These are phyloP conservation scores for Scortum barcoo DNA, from an alignment of 2,113 vertebrate genomes.

Conservation along the genomic window DNA sequence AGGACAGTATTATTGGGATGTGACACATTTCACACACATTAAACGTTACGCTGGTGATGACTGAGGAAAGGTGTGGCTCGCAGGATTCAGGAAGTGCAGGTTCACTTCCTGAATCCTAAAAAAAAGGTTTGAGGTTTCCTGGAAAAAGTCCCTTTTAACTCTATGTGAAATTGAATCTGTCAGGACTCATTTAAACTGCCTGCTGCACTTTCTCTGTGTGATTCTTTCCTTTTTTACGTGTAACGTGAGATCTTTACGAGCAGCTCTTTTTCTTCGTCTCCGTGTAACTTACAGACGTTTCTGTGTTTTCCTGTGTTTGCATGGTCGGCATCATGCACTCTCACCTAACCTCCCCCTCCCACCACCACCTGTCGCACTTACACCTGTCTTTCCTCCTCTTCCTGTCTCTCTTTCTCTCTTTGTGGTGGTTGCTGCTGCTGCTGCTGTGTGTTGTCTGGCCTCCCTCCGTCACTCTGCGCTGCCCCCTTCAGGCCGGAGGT, in stretches of 20 bases:
- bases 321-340: conserved; percentile 18
- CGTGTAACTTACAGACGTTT: too few relatives aligned
- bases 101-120: not conserved
- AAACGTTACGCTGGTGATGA: not conserved
- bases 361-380: conserved; percentile 60
- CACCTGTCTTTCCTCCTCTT: conserved; percentile 51
- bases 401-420: conserved; percentile 20
- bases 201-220: not conserved
- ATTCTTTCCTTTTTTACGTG: not conserved
- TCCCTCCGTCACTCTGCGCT: conserved; percentile 85
- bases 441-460: conserved; percentile 86
- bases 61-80: not conserved
- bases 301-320: conserved; percentile 12
- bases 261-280: too few relatives aligned
- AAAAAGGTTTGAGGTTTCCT: not conserved
- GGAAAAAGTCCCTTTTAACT: too few relatives aligned
- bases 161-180: too few relatives aligned
- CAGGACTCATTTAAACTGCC: too few relatives aligned
- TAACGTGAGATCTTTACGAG: too few relatives aligned
- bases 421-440: conserved; percentile 64
- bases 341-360: conserved; percentile 31
- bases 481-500: conserved; percentile 93
- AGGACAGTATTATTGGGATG: not conserved
- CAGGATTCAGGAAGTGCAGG: too few relatives aligned
- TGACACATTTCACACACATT: not conserved